Evolutionary conservation across 2,888 invertebrate species (phyloP).

Genomic region (Yponomeuta malinellus): DNA sequence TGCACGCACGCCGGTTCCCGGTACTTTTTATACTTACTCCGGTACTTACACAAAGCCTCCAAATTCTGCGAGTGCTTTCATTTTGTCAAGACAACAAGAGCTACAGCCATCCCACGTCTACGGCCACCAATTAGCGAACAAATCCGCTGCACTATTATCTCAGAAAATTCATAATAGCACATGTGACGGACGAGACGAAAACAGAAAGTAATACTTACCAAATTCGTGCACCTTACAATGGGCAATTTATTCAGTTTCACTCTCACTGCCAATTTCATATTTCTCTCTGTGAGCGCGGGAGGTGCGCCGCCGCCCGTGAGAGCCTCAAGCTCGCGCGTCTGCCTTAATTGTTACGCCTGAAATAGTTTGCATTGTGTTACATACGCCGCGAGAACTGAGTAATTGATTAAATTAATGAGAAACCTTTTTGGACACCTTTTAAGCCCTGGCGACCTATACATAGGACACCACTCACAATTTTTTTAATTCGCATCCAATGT

Average conservation of each 20-base stretch:
- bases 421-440: background rate
- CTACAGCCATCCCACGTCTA: background rate
- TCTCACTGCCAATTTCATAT: conserved; percentile 67
- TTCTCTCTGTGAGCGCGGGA: conserved; percentile 25
- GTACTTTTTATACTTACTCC: too few relatives aligned
- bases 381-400: background rate
- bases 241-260: conserved; percentile 72
- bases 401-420: conserved; percentile 13
- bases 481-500: too few relatives aligned
- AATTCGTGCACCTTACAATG: conserved; percentile 71
- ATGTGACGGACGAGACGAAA: conserved; percentile 49
- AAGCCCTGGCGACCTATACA: too few relatives aligned
- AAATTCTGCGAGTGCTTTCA: background rate
- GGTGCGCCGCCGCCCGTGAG: conserved; percentile 10
- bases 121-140: conserved; percentile 9
- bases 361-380: background rate
- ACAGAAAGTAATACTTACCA: conserved; percentile 65
- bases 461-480: too few relatives aligned
- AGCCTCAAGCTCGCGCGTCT: background rate
- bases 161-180: conserved; percentile 43
- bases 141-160: conserved; percentile 26
- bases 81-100: background rate
- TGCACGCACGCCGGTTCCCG: too few relatives aligned
- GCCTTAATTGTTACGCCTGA: conserved; percentile 8
- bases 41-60: background rate